phyloP scores from a whole-genome alignment of 2,113 vertebrate species.

The Delphinus delphis region DNA sequence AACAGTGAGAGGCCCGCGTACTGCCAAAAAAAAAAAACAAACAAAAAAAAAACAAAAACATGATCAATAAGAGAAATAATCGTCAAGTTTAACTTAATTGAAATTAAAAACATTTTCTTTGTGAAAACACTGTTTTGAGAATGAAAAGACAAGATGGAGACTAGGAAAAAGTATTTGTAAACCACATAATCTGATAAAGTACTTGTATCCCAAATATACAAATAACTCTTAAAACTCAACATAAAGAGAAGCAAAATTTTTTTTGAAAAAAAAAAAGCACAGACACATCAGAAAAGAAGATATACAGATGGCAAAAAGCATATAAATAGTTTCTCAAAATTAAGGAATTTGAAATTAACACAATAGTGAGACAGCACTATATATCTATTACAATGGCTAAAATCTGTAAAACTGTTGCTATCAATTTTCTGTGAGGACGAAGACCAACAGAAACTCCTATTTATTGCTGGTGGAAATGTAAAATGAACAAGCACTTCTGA shows the following conservation, averaged over 20 bases:
- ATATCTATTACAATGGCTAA: not conserved
- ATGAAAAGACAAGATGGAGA: not conserved
- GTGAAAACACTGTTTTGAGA: not conserved
- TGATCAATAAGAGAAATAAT: not conserved
- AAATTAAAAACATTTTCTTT: not conserved
- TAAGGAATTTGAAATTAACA: not conserved
- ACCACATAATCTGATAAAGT: not conserved
- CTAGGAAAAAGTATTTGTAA: not conserved
- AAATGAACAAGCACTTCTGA: not conserved
- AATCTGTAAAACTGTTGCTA: not conserved
- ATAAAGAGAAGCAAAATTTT: not conserved
- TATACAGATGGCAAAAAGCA: not conserved
- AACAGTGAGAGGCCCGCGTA: too few species aligned
- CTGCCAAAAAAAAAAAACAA: too few species aligned
- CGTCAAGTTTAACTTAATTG: not conserved
- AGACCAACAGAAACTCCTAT: not conserved
- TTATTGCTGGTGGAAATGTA: not conserved
- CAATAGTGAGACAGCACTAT: not conserved
- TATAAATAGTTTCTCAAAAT: not conserved
- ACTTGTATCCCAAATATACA: not conserved
- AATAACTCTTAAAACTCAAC: not conserved
- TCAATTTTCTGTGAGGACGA: not conserved
- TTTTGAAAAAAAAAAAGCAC: not conserved
- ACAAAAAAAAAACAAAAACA: not conserved
- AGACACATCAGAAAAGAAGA: not conserved